Percentiles rank a stretch among this genome's conserved stretches.
These are phyloP conservation scores for Cheilosia scutellata DNA, from an alignment of 2,888 invertebrate species.

Conservation along the genomic window DNA sequence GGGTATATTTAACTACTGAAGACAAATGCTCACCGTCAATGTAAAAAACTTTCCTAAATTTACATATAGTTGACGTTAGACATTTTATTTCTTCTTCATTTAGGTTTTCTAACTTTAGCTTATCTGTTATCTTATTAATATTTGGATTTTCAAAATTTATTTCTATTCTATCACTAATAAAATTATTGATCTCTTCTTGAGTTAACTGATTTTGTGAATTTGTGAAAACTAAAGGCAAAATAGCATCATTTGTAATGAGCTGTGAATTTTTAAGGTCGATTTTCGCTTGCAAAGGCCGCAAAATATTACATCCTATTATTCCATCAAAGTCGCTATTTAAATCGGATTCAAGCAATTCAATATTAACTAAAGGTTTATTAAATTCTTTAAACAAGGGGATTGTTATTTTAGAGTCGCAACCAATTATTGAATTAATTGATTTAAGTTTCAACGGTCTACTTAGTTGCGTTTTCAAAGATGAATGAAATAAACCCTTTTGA, in stretches of 20 bases:
- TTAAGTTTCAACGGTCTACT: slow-evolving; percentile 10
- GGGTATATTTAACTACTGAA: slow-evolving; percentile 1
- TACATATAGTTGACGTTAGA: slow-evolving; percentile 8
- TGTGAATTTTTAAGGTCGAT: slow-evolving; percentile 1
- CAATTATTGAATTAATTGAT: slow-evolving; percentile 2
- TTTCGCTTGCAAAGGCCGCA: slow-evolving; percentile 8
- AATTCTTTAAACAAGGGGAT: no score
- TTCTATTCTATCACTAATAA: not conserved
- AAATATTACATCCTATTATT: slow-evolving; percentile 10
- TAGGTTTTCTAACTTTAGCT: slow-evolving; percentile 31
- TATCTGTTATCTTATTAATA: not conserved
- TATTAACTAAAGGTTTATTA: no score
- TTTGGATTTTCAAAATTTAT: slow-evolving; percentile 8
- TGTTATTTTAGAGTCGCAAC: no score
- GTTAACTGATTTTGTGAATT: not conserved
- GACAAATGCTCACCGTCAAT: slow-evolving; percentile 30
- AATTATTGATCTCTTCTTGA: slow-evolving; percentile 8
- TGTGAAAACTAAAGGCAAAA: slow-evolving; percentile 1
- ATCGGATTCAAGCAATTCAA: no score
- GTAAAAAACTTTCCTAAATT: slow-evolving; percentile 29
- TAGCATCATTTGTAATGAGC: slow-evolving; percentile 9
- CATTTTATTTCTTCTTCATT: slow-evolving; percentile 33
- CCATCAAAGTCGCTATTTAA: not conserved
- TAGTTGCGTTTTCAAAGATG: slow-evolving; percentile 5
- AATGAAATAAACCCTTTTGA: slow-evolving; percentile 5